These are phyloP conservation scores for Esox lucius DNA, from an alignment of 2,797 vertebrate genomes.

Conservation along the genomic window DNA sequence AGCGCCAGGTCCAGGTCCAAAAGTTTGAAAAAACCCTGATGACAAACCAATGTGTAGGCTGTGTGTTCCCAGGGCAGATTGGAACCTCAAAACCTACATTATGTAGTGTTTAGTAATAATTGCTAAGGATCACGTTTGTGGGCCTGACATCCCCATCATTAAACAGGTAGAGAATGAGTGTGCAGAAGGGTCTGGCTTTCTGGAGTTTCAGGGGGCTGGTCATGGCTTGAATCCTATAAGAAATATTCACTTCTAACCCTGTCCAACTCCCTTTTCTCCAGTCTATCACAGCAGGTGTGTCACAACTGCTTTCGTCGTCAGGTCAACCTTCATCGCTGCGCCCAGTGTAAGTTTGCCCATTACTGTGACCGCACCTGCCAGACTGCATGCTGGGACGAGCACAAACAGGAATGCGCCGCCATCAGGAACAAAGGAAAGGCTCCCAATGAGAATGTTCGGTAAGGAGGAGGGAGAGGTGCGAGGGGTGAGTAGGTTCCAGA, in stretches of 20 bases:
- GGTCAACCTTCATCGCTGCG: slow-evolving; percentile 86
- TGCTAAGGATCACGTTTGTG: not conserved
- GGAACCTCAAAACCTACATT: not conserved
- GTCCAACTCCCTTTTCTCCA: slow-evolving; percentile 48
- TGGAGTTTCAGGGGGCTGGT: not conserved
- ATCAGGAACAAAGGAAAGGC: slow-evolving; percentile 79
- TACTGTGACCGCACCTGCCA: slow-evolving; percentile 97
- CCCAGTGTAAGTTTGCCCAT: slow-evolving; percentile 90
- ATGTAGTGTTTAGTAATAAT: slow-evolving; percentile 36
- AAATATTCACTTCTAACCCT: not conserved
- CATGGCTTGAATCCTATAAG: not conserved
- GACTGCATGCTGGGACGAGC: slow-evolving; percentile 88
- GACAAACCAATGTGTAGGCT: not conserved
- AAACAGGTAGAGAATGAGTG: not conserved
- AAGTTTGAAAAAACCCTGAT: too few relatives aligned
- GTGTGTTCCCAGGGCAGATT: not conserved
- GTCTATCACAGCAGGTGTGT: slow-evolving; percentile 82
- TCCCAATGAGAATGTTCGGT: slow-evolving; percentile 88
- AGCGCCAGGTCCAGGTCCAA: too few relatives aligned
- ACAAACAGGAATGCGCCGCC: slow-evolving; percentile 89
- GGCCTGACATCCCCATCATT: not conserved
- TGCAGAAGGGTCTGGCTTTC: not conserved
- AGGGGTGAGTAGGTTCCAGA: slow-evolving; percentile 70
- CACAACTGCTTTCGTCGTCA: slow-evolving; percentile 93
- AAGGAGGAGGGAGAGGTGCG: slow-evolving; percentile 1